A percentile compares a stretch with the other conserved stretches of the same genome.
phyloP scores from a whole-genome alignment of 37 sponge, comb jelly and placozoan genomes.

The Ephydatia muelleri region DNA sequence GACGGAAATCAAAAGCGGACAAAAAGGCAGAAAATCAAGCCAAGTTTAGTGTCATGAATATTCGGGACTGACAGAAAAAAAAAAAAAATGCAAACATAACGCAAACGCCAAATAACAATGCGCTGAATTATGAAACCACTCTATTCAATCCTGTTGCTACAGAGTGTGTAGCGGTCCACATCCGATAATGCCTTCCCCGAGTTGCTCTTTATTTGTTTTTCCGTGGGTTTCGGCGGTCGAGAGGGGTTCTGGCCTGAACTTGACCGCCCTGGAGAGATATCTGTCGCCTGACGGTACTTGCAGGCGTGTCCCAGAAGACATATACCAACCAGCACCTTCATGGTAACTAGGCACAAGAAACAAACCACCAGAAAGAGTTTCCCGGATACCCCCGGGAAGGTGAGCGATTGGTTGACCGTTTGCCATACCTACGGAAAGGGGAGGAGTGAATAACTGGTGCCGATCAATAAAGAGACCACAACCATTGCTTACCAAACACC shows the following conservation, averaged over 20 bases:
- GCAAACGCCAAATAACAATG: neutral
- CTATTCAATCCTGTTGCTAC: constrained; percentile 67
- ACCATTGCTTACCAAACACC: constrained; percentile 61
- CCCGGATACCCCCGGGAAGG: constrained; percentile 23
- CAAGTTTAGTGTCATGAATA: neutral
- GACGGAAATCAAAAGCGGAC: neutral
- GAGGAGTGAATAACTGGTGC: neutral
- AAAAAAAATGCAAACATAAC: neutral
- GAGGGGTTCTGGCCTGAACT: neutral
- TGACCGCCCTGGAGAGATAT: neutral
- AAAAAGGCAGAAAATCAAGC: neutral
- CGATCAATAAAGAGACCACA: neutral
- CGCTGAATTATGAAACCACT: neutral
- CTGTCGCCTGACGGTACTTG: neutral
- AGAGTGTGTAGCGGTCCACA: constrained; percentile 60
- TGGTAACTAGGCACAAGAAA: constrained; percentile 34
- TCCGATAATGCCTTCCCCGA: constrained; percentile 41
- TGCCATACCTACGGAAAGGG: constrained; percentile 26
- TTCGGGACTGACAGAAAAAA: neutral
- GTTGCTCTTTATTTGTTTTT: neutral
- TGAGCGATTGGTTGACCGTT: constrained; percentile 42
- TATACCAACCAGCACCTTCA: constrained; percentile 67
- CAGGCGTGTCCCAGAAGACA: constrained; percentile 50
- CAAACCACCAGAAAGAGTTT: neutral
- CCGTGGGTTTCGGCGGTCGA: neutral